Base-by-base conservation (phyloP, 1,140 invertebrate genomes). In the Pristionchus pacificus region DNA sequence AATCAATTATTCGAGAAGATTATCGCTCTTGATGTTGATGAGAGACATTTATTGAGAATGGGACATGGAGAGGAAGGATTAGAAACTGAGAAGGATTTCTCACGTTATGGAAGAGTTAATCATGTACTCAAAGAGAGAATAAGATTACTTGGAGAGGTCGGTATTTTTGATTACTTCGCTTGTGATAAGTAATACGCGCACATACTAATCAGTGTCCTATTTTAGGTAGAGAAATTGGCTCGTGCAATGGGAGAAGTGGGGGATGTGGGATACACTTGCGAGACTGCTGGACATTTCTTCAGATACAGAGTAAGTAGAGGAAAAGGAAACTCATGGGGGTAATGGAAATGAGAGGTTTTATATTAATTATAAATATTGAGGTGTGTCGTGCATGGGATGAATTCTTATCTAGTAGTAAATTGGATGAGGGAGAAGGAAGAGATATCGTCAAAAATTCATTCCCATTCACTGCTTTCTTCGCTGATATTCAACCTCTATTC, bases 1-100 rank as follows among this genome's bases (percentile, higher is more conserved):
- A 99, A 99, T 89, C 96, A 98, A 85, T 87, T 99, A 33, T 99
- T 99, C 86, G 97, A 99, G 85, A 99, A 99, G 86, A 98, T 99
- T 76, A 98, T 98, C 86, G 91, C 91, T 3, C 85, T 99, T 57
- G 96, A 99, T 83, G 93, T 99, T 66, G 96, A 99, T 82, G 96
- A 99, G 83, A 86, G 96, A 1, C 96, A 99, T 89, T 86, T 99
- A 64, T 84, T 99, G 32, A 93, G 97, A 91, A 88, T 99, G n/a
- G 81, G 71, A 27, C 97, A 99, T 83, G 97, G 97, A 62, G 97
- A 99, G 86, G 95, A 98, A 84, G 92, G 93, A 1, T 84, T 99
- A 6, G 96, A 98, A 84, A 99, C 97, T 0, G 95, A 98, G 83
- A 99, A 99, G 85, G 95, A 98, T 85, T 98, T 96, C 82, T 97